Base-by-base conservation (phyloP, 2,797 vertebrate genomes). In the Geotria australis region DNA sequence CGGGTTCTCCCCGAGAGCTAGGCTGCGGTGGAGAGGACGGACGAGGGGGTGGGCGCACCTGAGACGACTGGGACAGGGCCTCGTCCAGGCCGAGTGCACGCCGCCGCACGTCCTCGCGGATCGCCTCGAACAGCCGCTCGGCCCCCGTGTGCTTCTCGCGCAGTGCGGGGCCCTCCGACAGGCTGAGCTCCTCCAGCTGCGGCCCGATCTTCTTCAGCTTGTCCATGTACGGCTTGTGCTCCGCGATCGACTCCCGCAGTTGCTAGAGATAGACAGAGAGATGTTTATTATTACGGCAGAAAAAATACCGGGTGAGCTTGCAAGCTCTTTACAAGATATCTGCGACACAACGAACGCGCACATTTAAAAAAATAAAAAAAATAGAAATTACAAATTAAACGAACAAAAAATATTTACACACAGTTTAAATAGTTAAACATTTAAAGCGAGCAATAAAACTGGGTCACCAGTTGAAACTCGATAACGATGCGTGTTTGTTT, bases 191-290 rank as follows among this genome's bases (percentile, higher is more conserved):
- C 10, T 77, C 83, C 66, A 98, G 70, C 65, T 85, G 86, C 0
- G 91, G 91, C 5, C 91, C 89, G 6, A 98, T 94, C 73, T 98
- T 96, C 66, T 96, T 70, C 63, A 98, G 76, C 67, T 95, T 98
- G 74, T 98, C 91, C 45, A 98, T 91, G 65, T 98, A 86, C 47
- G 91, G 89, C 59, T 98, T 98, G 66, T 96, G 91, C 47, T 98
- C 91, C 0, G 91, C 77, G 7, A 98, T 91, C 2, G 88, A 88
- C 67, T 98, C 91, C 59, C 91, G 71, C 64, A 95, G 68, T 70
- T 95, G 77, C 91, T 96, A 68, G n/a, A 63, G 58, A 57, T 14
- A 2, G 7, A 9, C 2, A n/a, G n/a, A n/a, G n/a, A n/a, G n/a
- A n/a, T n/a, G n/a, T n/a, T n/a, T n/a, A 11, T 51, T 51, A n/a